Evolutionary conservation across 2,113 vertebrate genomes (phyloP).

Genomic region (Anoplopoma fimbria): DNA sequence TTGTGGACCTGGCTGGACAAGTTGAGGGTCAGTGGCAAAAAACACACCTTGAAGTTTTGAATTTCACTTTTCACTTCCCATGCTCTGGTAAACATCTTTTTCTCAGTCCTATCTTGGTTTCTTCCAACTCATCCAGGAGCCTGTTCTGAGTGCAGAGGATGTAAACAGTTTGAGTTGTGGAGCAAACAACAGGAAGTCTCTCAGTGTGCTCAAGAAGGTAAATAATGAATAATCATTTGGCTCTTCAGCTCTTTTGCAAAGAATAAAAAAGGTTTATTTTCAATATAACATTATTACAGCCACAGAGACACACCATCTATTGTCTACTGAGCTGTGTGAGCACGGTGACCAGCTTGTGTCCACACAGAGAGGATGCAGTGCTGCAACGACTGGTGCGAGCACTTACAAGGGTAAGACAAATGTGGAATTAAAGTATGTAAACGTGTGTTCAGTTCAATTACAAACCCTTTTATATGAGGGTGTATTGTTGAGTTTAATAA

Average conservation of each 20-base stretch:
- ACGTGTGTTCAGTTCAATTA: background rate
- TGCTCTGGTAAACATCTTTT: background rate
- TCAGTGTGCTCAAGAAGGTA: slow-evolving; percentile 81
- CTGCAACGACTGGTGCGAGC: slow-evolving; percentile 79
- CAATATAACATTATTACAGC: slow-evolving; percentile 60
- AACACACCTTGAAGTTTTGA: background rate
- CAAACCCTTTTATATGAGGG: background rate
- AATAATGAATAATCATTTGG: background rate
- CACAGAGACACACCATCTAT: slow-evolving; percentile 81
- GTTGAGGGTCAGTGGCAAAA: slow-evolving; percentile 77
- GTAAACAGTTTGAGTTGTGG: slow-evolving; percentile 61
- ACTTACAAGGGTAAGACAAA: slow-evolving; percentile 80
- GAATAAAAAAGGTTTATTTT: background rate
- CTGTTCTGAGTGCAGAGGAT: slow-evolving; percentile 81
- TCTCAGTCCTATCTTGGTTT: background rate
- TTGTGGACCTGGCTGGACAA: slow-evolving; percentile 87
- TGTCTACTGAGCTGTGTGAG: slow-evolving; percentile 84
- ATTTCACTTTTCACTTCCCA: background rate
- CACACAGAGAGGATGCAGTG: slow-evolving; percentile 79
- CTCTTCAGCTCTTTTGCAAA: background rate
- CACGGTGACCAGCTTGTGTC: slow-evolving; percentile 80
- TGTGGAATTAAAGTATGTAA: background rate
- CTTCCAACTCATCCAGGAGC: slow-evolving; percentile 75
- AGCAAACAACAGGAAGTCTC: slow-evolving; percentile 53
- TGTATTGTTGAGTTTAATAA: background rate